phyloP scores from a whole-genome alignment of 2,797 vertebrate genomes.

The Tragelaphus oryx region DNA sequence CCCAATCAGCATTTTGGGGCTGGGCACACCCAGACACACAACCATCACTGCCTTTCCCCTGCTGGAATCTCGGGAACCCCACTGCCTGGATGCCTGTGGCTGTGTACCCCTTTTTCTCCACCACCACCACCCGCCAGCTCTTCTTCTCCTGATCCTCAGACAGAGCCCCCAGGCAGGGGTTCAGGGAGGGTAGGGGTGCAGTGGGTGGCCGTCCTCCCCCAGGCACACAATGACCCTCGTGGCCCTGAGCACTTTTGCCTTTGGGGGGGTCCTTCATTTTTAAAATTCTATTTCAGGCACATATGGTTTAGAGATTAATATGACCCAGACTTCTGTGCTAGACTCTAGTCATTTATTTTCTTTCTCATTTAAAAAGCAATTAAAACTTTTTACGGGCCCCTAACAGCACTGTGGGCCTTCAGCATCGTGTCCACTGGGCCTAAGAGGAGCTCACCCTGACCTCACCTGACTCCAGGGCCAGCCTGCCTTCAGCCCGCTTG shows the following conservation, averaged over 20 bases:
- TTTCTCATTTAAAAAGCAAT: neutral
- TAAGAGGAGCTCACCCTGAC: neutral
- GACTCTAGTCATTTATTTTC: neutral
- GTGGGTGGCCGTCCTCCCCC: neutral
- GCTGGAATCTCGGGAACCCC: conserved; percentile 15
- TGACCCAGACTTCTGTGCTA: neutral
- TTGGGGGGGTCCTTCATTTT: neutral
- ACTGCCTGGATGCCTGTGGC: conserved; percentile 26
- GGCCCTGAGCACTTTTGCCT: neutral
- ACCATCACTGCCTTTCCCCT: conserved; percentile 17
- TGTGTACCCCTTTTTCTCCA: neutral
- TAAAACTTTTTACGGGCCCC: neutral
- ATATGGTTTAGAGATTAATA: neutral
- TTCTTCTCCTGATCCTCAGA: neutral
- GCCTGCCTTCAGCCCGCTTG: neutral
- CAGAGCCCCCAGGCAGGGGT: too few relatives aligned
- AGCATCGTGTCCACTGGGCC: neutral
- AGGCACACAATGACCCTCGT: neutral
- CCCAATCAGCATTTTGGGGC: conserved; percentile 60
- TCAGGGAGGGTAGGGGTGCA: accelerated
- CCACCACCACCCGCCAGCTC: neutral
- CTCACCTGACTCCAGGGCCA: neutral
- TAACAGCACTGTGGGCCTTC: neutral
- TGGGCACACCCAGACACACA: conserved; percentile 62
- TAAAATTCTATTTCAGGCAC: neutral